Evolutionary conservation across 2,797 vertebrate species (phyloP).

Genomic region (Ctenopoma multispine): DNA sequence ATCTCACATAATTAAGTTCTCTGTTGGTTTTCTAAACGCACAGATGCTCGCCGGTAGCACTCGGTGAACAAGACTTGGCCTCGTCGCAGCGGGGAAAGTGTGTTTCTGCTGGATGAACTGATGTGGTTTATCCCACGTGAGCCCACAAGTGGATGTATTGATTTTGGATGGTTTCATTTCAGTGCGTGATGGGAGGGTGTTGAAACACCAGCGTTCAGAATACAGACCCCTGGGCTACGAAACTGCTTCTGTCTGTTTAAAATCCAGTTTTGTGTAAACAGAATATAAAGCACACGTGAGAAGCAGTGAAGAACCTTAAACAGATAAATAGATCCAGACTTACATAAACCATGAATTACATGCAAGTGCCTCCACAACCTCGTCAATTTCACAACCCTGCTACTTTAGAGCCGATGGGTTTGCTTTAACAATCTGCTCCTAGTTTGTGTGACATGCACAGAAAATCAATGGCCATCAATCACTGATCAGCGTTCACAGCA

Average conservation of each 20-base stretch:
- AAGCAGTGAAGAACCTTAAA: neutral
- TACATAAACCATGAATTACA: neutral
- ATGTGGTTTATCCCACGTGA: slow-evolving; percentile 38
- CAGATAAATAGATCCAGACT: neutral
- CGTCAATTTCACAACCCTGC: slow-evolving; percentile 37
- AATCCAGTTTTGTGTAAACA: neutral
- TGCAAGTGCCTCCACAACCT: neutral
- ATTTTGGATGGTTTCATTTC: slow-evolving; percentile 54
- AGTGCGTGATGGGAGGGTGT: slow-evolving; percentile 15
- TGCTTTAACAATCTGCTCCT: slow-evolving; percentile 14
- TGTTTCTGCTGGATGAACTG: slow-evolving; percentile 29
- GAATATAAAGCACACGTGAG: neutral
- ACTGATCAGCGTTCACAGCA: neutral
- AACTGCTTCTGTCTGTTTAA: slow-evolving; percentile 3
- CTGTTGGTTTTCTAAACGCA: slow-evolving; percentile 23
- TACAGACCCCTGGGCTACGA: slow-evolving; percentile 10
- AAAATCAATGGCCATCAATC: slow-evolving; percentile 2
- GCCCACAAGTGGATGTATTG: slow-evolving; percentile 51
- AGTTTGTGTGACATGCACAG: neutral
- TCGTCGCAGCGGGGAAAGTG: slow-evolving; percentile 29
- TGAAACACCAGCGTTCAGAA: neutral
- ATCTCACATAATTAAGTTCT: slow-evolving; percentile 54
- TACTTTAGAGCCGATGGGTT: slow-evolving; percentile 23
- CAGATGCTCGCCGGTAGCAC: slow-evolving; percentile 18
- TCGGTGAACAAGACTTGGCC: slow-evolving; percentile 28